Percentiles rank a stretch among this genome's conserved stretches.
These are phyloP conservation scores for Trididemnum miniatum DNA, from an alignment of 23 tunicate genomes.

Conservation along the genomic window DNA sequence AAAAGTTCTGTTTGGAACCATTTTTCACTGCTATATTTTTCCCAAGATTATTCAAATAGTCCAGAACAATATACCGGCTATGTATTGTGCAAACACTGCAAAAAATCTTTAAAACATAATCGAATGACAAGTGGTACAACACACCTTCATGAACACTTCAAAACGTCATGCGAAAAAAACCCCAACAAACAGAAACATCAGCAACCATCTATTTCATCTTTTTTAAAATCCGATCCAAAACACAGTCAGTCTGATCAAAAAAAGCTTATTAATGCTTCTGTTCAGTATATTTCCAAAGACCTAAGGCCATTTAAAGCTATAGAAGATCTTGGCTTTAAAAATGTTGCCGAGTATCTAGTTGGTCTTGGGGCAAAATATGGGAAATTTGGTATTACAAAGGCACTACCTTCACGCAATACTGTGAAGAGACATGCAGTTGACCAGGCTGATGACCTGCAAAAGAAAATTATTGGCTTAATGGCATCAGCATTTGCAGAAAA, in stretches of 20 bases:
- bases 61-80: neutral
- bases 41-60: too few species aligned
- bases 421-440: neutral
- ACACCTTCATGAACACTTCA: neutral
- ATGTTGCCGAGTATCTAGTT: neutral
- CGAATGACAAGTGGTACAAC: neutral
- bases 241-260: too few species aligned
- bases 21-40: neutral
- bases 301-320: neutral
- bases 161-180: neutral
- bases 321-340: neutral
- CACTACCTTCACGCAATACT: neutral
- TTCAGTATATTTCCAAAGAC: neutral
- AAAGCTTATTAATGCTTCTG: neutral
- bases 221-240: too few species aligned
- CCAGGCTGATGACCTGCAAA: neutral
- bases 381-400: neutral
- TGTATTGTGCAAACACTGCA: neutral
- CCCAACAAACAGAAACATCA: neutral
- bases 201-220: too few species aligned
- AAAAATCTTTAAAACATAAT: neutral
- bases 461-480: neutral
- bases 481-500: neutral
- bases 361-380: neutral
- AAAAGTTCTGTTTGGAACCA: neutral